phyloP scores from a whole-genome alignment of 2,113 vertebrate species.

The human region GRCh38 chrX:31093001-31093500 shows the following conservation, averaged over 20 bases:
- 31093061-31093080: background rate
- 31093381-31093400: background rate
- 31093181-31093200: background rate
- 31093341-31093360: background rate
- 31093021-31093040: background rate
- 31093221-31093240: background rate
- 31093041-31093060: background rate
- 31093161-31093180: background rate
- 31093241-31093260: background rate
- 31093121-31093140: background rate
- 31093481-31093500: background rate
- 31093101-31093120: background rate
- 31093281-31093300: background rate
- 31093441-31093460: background rate
- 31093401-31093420: background rate
- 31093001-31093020: background rate
- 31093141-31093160: background rate
- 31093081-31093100: constrained; percentile 38
- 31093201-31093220: background rate
- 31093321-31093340: background rate
- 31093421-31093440: background rate
- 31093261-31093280: background rate
- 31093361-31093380: background rate
- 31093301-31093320: background rate
- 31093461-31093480: background rate